These are phyloP conservation scores for Anseranas semipalmata DNA, from an alignment of 2,113 vertebrate species.

Conservation along the genomic window DNA sequence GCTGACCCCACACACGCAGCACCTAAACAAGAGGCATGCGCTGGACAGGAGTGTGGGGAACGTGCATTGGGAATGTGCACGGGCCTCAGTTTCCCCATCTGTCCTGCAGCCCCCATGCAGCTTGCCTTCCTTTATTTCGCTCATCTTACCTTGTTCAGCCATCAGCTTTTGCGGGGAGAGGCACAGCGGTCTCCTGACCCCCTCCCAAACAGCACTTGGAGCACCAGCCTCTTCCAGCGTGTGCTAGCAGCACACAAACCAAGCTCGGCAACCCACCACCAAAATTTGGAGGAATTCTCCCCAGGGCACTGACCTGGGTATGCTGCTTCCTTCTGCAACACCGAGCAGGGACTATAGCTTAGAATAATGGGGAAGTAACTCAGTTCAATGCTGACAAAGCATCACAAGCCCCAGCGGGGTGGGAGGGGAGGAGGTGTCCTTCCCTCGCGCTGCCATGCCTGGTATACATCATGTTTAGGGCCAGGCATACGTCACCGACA, in stretches of 20 bases:
- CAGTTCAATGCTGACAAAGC: conserved; percentile 70
- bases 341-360: conserved; percentile 66
- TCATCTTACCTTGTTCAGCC: not conserved
- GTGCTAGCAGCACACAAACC: not conserved
- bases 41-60: not conserved
- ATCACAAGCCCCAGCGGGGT: conserved; percentile 67
- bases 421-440: conserved; percentile 69
- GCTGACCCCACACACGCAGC: not conserved
- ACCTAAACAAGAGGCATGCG: fast-evolving
- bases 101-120: fast-evolving
- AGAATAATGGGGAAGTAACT: conserved; percentile 74
- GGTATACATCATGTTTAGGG: conserved; percentile 71
- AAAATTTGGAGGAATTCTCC: conserved; percentile 61
- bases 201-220: not conserved
- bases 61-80: fast-evolving
- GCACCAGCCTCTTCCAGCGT: not conserved
- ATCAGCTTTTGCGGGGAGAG: not conserved
- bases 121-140: not conserved
- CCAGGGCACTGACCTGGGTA: conserved; percentile 66
- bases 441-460: conserved; percentile 60
- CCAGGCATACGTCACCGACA: conserved; percentile 48
- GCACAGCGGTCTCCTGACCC: not conserved
- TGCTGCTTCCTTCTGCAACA: conserved; percentile 70
- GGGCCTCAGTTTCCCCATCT: not conserved
- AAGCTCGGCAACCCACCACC: not conserved